Base-by-base conservation (phyloP, 2,113 vertebrate species). In the Pimephales promelas region DNA sequence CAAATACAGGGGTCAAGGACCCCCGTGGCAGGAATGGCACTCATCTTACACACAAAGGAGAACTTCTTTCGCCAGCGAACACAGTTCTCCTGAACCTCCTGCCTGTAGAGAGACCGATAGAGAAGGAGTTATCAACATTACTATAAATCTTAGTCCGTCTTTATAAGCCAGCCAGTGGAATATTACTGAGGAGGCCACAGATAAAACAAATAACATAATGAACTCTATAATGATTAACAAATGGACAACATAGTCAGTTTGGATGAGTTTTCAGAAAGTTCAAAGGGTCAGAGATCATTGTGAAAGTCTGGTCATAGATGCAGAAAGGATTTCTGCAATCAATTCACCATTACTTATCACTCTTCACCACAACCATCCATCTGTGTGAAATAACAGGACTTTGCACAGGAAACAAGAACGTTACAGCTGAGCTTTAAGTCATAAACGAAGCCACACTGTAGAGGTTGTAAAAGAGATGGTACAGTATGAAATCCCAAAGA, bases 41-140 rank as follows among this genome's bases (percentile, higher is more conserved):
- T 98, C 97, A 99, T 98, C 86, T 99, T 99, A 59, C 97, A 99
- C 88, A 98, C 94, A 28, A 99, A 99, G 57, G 93, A 96, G 87
- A 98, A 99, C 90, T 95, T 97, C 93, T 97, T 98, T 88, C 92
- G 96, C 98, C 98, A 99, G 85, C 95, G 95, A 28, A 99, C 98
- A 0, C 97, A 98, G 93, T 99, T 98, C 89, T 98, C 96, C 82
- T 95, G 97, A 45, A 99, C 96, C 90, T 99, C 97, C 90, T 97
- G 95, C 88, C 97, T 99, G 81, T 43, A 3, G 40, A 43, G 11
- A 70, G 9, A 73, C 2, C 66, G 18, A 71, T 45, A 74, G 64
- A 45, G 20, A 26, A 26, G 2, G 20, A 31, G 10, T 68, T 13
- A 26, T 57, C 36, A 8, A 31, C 24, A 71, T 5, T 57, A 77